phyloP scores from a whole-genome alignment of 2,888 invertebrate species.

The Drosophila kuntzei region DNA sequence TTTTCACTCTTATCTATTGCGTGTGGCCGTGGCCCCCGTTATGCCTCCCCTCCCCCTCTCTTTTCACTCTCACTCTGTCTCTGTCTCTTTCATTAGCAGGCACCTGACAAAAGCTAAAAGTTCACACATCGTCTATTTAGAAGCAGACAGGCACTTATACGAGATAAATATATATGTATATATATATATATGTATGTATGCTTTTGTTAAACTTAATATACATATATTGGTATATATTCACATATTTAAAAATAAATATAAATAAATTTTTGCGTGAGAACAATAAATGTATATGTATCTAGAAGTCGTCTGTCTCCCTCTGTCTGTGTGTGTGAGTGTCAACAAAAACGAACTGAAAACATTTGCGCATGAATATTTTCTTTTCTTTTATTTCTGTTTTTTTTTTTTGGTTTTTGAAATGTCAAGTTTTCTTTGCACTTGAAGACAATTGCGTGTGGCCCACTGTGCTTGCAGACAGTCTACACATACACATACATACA shows the following conservation, averaged over 20 bases:
- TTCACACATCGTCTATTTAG: slow-evolving; percentile 70
- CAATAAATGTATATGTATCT: slow-evolving; percentile 65
- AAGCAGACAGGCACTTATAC: slow-evolving; percentile 68
- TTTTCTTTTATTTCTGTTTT: neutral
- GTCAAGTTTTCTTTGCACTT: slow-evolving; percentile 71
- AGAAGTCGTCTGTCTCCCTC: slow-evolving; percentile 12
- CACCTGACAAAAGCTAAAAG: slow-evolving; percentile 77
- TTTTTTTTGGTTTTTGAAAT: slow-evolving; percentile 37
- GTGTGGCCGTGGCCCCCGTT: slow-evolving; percentile 42
- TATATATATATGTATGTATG: slow-evolving; percentile 33
- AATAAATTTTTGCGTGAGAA: slow-evolving; percentile 71
- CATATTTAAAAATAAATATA: slow-evolving; percentile 75
- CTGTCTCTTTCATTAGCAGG: slow-evolving; percentile 64
- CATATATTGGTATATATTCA: slow-evolving; percentile 52
- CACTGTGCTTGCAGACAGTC: slow-evolving; percentile 64
- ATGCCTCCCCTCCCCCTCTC: neutral
- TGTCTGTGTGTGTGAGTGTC: slow-evolving; percentile 38
- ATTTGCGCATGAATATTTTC: slow-evolving; percentile 37
- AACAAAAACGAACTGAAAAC: slow-evolving; percentile 49
- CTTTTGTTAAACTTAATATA: slow-evolving; percentile 56
- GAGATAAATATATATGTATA: slow-evolving; percentile 30
- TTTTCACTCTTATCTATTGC: slow-evolving; percentile 67
- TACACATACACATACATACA: neutral
- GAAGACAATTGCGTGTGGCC: slow-evolving; percentile 59
- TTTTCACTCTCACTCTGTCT: neutral